A percentile compares a stretch with the other conserved stretches of the same genome.
These are phyloP conservation scores for Fregetta grallaria DNA, from an alignment of 2,113 vertebrate species.

Conservation along the genomic window DNA sequence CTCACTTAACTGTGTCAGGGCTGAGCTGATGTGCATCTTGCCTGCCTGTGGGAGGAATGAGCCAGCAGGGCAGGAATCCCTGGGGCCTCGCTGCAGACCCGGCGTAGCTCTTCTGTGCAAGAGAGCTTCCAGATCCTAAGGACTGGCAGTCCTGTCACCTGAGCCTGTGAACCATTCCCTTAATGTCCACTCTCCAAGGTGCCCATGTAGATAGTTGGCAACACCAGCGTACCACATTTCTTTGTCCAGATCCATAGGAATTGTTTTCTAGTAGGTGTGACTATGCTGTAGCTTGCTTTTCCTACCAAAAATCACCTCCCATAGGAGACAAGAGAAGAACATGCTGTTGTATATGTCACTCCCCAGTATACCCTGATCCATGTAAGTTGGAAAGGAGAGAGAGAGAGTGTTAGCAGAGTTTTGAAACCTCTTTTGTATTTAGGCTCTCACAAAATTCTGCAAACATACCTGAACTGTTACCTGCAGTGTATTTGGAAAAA, in stretches of 20 bases:
- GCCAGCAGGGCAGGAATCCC: too few species aligned
- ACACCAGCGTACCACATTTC: rapidly evolving
- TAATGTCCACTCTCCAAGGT: background rate
- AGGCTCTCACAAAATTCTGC: background rate
- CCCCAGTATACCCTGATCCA: background rate
- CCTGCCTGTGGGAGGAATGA: background rate
- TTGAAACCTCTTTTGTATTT: background rate
- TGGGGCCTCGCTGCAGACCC: background rate
- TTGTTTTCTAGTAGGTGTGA: background rate
- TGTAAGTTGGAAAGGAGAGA: background rate
- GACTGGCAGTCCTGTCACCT: background rate
- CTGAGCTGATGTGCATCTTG: background rate
- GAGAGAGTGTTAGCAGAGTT: background rate
- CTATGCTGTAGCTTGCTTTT: background rate
- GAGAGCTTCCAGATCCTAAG: background rate
- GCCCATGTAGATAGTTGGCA: background rate
- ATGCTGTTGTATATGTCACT: background rate
- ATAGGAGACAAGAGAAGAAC: background rate
- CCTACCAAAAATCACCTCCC: background rate
- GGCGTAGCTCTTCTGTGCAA: background rate
- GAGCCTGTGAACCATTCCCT: background rate
- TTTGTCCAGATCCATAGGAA: background rate
- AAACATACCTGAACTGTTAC: background rate
- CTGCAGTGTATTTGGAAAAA: background rate
- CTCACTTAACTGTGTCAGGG: rapidly evolving